These are phyloP conservation scores for Gasterosteus nipponicus DNA, from an alignment of 2,113 vertebrate species.

Conservation along the genomic window DNA sequence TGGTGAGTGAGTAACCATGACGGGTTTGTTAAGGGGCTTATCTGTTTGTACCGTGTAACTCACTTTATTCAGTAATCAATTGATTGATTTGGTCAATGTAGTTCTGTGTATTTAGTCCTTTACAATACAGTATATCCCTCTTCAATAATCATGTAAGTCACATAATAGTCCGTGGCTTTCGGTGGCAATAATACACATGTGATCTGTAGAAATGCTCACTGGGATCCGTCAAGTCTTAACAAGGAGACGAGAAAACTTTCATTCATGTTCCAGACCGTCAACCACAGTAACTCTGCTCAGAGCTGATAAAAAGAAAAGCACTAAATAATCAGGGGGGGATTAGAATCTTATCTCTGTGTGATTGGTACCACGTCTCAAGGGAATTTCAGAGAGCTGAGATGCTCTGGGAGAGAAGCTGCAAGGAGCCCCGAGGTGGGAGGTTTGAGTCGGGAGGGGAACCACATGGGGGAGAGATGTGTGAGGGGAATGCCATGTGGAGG, in stretches of 20 bases:
- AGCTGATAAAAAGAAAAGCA: conserved; percentile 12
- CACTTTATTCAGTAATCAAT: neutral
- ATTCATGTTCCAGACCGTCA: neutral
- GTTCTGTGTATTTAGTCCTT: neutral
- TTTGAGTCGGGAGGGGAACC: conserved; percentile 1
- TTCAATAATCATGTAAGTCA: too few species aligned
- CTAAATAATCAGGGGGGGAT: conserved; percentile 45
- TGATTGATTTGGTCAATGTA: neutral
- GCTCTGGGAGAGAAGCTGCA: neutral
- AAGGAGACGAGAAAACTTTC: neutral
- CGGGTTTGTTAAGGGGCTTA: neutral
- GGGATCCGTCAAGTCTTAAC: neutral
- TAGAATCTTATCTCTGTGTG: conserved; percentile 41
- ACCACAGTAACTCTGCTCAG: conserved; percentile 27
- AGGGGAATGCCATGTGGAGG: conserved; percentile 27
- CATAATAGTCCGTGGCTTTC: neutral
- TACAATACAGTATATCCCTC: neutral
- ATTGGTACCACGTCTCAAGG: conserved; percentile 53
- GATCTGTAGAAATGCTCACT: neutral
- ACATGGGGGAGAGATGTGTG: neutral
- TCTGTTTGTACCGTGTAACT: neutral
- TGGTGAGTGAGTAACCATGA: neutral
- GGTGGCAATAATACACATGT: neutral
- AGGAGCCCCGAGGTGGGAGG: conserved; percentile 16
- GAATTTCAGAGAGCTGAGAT: conserved; percentile 26